A percentile compares a stretch with the other conserved stretches of the same genome.
phyloP scores from a whole-genome alignment of 2,113 vertebrate species.

The Butorides virescens region DNA sequence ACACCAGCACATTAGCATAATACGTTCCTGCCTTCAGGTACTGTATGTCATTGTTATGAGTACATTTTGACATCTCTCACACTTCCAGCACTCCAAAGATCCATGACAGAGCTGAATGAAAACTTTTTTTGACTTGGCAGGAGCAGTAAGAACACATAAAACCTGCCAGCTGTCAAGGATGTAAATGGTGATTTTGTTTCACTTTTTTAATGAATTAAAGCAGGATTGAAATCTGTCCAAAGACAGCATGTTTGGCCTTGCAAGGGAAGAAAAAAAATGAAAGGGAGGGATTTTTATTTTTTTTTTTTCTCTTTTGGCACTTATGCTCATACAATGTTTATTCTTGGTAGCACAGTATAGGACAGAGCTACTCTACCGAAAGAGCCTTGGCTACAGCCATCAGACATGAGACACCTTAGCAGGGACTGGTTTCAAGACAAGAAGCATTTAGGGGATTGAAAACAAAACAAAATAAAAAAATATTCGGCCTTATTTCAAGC shows the following conservation, averaged over 20 bases:
- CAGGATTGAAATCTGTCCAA: constrained; percentile 86
- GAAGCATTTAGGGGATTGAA: not conserved
- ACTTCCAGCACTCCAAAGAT: constrained; percentile 69
- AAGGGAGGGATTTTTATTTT: constrained; percentile 72
- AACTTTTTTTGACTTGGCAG: constrained; percentile 72
- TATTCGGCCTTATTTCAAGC: not conserved
- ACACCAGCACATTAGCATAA: constrained; percentile 58
- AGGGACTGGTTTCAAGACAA: not conserved
- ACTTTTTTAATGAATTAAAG: constrained; percentile 85
- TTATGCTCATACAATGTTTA: constrained; percentile 75
- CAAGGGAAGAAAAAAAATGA: constrained; percentile 77
- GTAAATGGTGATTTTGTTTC: constrained; percentile 89
- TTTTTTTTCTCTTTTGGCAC: constrained; percentile 71
- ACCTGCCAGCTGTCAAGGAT: constrained; percentile 85
- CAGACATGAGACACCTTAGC: not conserved
- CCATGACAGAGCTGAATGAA: constrained; percentile 79
- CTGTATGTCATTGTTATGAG: constrained; percentile 66
- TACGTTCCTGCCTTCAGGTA: constrained; percentile 63
- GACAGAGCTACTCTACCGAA: constrained; percentile 10
- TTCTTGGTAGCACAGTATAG: constrained; percentile 46
- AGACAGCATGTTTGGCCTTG: constrained; percentile 89
- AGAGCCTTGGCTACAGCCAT: not conserved
- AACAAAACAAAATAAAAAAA: not conserved
- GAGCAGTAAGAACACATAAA: constrained; percentile 78
- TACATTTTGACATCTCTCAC: constrained; percentile 72